phyloP scores from a whole-genome alignment of 1,140 invertebrate species.

The Drosophila micromelanica region DNA sequence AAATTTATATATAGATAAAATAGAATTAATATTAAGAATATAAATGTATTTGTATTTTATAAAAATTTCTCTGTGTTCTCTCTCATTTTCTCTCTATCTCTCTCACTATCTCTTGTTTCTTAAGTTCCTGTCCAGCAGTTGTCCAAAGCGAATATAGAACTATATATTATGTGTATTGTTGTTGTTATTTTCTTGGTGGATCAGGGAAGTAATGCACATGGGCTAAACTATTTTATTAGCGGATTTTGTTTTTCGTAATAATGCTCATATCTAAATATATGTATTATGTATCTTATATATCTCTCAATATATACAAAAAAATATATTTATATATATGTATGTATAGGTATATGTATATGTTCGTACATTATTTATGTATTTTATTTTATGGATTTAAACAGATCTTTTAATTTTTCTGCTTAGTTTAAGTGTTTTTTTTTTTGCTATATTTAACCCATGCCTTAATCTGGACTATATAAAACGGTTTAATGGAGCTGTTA shows the following conservation, averaged over 20 bases:
- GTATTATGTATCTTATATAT: constrained; percentile 6
- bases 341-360: constrained; percentile 6
- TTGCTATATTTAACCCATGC: neutral
- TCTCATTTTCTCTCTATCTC: neutral
- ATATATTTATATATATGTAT: constrained; percentile 13
- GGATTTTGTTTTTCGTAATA: constrained; percentile 13
- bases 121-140: constrained; percentile 38
- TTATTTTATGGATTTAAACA: constrained; percentile 3
- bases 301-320: constrained; percentile 22
- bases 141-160: constrained; percentile 20
- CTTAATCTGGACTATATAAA: neutral
- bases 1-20: neutral
- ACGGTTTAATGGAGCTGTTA: constrained; percentile 5
- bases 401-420: neutral
- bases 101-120: neutral
- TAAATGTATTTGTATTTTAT: neutral
- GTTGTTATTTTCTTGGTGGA: constrained; percentile 21
- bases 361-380: neutral
- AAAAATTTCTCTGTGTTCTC: neutral
- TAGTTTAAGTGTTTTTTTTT: neutral
- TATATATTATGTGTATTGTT: constrained; percentile 8
- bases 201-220: constrained; percentile 18
- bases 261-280: constrained; percentile 44
- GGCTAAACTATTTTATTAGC: neutral
- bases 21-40: neutral